These are phyloP conservation scores for Phasia obesa DNA, from an alignment of 2,888 invertebrate genomes.

Conservation along the genomic window DNA sequence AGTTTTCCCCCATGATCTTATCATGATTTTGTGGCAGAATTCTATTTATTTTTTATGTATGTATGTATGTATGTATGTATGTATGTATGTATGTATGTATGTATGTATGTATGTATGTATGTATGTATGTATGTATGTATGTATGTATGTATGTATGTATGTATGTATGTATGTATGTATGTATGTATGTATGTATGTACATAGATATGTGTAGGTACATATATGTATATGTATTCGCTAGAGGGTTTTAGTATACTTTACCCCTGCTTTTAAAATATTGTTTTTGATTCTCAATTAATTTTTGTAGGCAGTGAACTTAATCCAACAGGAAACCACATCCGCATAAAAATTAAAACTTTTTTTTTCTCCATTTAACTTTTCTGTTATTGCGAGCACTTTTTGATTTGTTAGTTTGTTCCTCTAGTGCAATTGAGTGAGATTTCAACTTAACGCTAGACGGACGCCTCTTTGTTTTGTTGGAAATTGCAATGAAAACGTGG, in stretches of 20 bases:
- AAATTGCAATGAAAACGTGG: constrained; percentile 48
- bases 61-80: too few species aligned
- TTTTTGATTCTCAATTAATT: constrained; percentile 2
- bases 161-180: too few species aligned
- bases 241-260: not conserved
- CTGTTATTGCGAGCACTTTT: too few species aligned
- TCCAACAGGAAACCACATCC: constrained; percentile 71
- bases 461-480: constrained; percentile 56
- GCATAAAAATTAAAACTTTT: constrained; percentile 63
- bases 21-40: not conserved
- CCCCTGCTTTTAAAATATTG: not conserved
- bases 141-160: too few species aligned
- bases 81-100: too few species aligned
- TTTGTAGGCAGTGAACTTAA: constrained; percentile 45
- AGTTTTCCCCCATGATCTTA: constrained; percentile 6
- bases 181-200: too few species aligned
- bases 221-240: not conserved
- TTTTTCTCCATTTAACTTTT: constrained; percentile 27
- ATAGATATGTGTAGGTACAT: too few species aligned
- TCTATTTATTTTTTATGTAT: too few species aligned
- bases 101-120: too few species aligned
- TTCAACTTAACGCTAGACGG: constrained; percentile 52
- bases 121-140: too few species aligned
- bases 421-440: constrained; percentile 56
- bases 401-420: constrained; percentile 37